Percentiles rank a stretch among this genome's conserved stretches.
Conservation (phyloP, 2,888 invertebrate genomes). For the Heliconius hortense region DNA sequence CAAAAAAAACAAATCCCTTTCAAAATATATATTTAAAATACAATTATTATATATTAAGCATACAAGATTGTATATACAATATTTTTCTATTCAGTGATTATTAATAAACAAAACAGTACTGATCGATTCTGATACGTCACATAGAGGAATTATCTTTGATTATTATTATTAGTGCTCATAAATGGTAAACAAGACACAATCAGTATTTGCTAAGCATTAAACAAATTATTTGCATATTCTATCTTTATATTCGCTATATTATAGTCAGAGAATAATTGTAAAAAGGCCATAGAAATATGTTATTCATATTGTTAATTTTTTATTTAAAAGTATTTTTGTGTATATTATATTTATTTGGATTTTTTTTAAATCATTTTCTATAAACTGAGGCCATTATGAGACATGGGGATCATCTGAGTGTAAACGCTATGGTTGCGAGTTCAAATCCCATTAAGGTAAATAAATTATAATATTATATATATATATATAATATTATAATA, state of each 20-base stretch:
- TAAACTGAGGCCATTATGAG: background rate
- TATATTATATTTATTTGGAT: no score
- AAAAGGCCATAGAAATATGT: background rate
- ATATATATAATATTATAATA: no score
- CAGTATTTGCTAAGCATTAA: background rate
- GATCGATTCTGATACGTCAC: background rate
- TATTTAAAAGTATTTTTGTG: no score
- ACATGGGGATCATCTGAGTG: background rate
- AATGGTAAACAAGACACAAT: constrained; percentile 9
- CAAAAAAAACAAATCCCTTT: background rate
- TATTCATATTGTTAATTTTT: no score
- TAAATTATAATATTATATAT: no score
- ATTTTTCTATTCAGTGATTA: background rate
- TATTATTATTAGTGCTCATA: constrained; percentile 1
- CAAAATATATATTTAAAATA: background rate
- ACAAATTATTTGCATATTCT: background rate
- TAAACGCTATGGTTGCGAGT: background rate
- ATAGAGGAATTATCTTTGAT: constrained; percentile 1
- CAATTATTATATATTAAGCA: background rate
- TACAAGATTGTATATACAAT: background rate
- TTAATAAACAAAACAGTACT: background rate
- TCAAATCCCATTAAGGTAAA: background rate
- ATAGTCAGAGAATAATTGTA: background rate
- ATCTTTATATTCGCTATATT: background rate
- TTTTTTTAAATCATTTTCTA: background rate